Evolutionary conservation across 2,113 vertebrate genomes (phyloP).

Genomic region (Phoenicopterus ruber): DNA sequence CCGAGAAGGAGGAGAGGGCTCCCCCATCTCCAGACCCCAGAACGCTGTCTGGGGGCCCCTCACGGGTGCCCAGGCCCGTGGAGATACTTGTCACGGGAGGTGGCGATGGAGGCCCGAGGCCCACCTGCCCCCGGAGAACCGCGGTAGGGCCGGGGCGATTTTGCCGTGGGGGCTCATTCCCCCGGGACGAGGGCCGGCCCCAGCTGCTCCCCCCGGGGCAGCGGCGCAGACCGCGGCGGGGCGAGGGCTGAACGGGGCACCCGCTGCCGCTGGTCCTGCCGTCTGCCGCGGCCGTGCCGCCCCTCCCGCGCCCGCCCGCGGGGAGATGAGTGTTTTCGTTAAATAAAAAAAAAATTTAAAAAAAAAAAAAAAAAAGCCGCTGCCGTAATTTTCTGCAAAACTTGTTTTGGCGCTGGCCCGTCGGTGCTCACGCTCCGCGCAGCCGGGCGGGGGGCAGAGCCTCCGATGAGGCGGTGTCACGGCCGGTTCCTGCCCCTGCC

Average conservation of each 20-base stretch:
- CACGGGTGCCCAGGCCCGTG: neutral
- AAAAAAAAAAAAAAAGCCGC: neutral
- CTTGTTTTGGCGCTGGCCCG: neutral
- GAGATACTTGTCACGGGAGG: neutral
- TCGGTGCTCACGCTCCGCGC: accelerated
- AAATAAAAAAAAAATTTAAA: neutral
- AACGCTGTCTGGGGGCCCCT: neutral
- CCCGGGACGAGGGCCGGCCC: accelerated
- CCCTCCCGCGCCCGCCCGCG: accelerated
- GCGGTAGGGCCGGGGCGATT: too few relatives aligned
- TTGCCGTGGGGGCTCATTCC: neutral
- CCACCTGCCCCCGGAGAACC: accelerated
- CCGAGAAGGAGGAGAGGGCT: neutral
- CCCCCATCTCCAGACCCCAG: neutral
- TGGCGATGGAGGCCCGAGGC: neutral
- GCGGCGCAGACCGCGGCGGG: accelerated
- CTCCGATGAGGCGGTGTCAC: accelerated
- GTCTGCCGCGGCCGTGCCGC: neutral
- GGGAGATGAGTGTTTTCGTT: neutral
- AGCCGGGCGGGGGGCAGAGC: neutral
- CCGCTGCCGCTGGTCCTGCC: neutral
- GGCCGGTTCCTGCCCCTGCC: neutral
- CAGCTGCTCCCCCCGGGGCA: neutral
- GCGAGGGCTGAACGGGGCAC: neutral
- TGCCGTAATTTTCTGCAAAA: neutral